A percentile compares a stretch with the other conserved stretches of the same genome.
Evolutionary conservation across 2,797 vertebrate species (phyloP).

Genomic region (Streptopelia turtur): DNA sequence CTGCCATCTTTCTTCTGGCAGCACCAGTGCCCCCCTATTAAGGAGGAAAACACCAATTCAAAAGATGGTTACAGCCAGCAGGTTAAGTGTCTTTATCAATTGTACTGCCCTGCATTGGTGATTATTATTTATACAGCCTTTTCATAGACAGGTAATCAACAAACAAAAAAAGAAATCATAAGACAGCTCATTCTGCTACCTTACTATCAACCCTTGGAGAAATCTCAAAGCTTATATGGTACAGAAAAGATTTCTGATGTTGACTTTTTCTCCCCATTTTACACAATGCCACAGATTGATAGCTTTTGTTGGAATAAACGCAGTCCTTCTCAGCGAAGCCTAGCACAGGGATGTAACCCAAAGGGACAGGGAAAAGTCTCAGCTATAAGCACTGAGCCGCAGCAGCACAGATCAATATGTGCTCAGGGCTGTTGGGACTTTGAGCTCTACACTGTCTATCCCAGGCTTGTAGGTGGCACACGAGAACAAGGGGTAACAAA

Average conservation of each 20-base stretch:
- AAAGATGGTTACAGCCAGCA: neutral
- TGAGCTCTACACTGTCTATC: neutral
- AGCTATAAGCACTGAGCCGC: neutral
- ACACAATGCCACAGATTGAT: constrained; percentile 37
- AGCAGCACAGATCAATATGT: fast-evolving
- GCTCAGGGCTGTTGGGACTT: neutral
- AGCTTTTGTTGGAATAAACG: constrained; percentile 13
- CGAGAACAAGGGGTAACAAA: fast-evolving
- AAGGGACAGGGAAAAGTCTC: neutral
- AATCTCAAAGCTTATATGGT: constrained; percentile 29
- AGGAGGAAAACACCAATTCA: neutral
- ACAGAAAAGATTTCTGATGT: constrained; percentile 32
- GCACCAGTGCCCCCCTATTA: neutral
- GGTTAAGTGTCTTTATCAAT: constrained; percentile 36
- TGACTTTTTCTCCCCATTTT: constrained; percentile 23
- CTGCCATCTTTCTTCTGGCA: neutral
- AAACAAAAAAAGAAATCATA: neutral
- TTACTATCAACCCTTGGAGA: neutral
- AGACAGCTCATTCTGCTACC: neutral
- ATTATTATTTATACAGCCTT: constrained; percentile 25
- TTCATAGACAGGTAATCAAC: neutral
- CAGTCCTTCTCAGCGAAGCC: neutral
- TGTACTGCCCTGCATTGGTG: neutral
- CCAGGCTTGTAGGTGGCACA: neutral
- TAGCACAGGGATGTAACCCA: neutral